Conservation (phyloP, 37 sponge, comb jelly and placozoan species). For the Chondrilla cf. caribensis region DNA sequence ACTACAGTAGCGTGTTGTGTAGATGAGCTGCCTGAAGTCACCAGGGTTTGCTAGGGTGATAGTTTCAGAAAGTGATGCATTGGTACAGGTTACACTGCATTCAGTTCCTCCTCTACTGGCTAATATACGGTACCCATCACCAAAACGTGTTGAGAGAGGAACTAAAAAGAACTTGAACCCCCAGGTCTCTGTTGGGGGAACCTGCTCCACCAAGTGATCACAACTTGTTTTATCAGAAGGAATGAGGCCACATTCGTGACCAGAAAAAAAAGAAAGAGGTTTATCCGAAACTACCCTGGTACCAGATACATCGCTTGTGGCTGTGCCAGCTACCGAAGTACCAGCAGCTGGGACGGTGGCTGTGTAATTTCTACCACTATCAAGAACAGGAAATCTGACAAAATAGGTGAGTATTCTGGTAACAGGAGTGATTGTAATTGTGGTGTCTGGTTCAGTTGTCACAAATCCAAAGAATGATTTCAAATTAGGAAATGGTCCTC, state of each 20-base stretch:
- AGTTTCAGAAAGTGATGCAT: background rate
- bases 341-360: background rate
- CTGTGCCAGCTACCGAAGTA: background rate
- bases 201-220: conserved; percentile 58
- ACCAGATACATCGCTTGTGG: conserved; percentile 34
- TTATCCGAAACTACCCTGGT: conserved; percentile 14
- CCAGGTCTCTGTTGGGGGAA: conserved; percentile 34
- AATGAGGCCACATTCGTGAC: conserved; percentile 41
- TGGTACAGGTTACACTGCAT: conserved; percentile 25
- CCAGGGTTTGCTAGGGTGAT: background rate
- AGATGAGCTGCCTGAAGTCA: background rate
- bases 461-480: conserved; percentile 16
- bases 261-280: conserved; percentile 1
- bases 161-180: conserved; percentile 34
- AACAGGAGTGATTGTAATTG: conserved; percentile 9
- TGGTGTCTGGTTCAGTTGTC: conserved; percentile 26
- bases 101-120: conserved; percentile 19
- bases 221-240: conserved; percentile 29
- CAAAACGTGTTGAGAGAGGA: conserved; percentile 1
- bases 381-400: background rate
- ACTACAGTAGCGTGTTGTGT: background rate
- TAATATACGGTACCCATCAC: conserved; percentile 39
- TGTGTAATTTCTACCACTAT: background rate
- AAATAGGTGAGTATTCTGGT: background rate
- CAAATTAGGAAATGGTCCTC: background rate